Conservation (phyloP, 1,140 invertebrate genomes). For the Grapholita molesta region DNA sequence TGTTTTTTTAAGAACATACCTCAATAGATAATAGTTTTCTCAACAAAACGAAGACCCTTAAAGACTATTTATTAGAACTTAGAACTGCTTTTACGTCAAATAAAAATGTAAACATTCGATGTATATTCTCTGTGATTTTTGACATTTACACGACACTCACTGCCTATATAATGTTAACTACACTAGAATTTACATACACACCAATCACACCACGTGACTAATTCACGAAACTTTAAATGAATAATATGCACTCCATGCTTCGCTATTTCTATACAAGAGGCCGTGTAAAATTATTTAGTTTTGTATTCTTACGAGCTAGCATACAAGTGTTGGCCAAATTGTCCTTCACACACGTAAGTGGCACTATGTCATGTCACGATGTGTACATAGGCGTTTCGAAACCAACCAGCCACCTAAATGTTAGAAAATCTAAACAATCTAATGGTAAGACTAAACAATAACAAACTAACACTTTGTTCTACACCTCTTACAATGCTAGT, state of each 20-base stretch:
- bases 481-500: background rate
- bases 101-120: too few relatives aligned
- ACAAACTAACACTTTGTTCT: constrained; percentile 10
- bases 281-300: background rate
- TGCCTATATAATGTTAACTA: too few relatives aligned
- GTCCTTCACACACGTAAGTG: constrained; percentile 2
- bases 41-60: too few relatives aligned
- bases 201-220: too few relatives aligned
- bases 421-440: constrained; percentile 8
- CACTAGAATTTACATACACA: too few relatives aligned
- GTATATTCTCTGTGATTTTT: too few relatives aligned
- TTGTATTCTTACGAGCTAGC: background rate
- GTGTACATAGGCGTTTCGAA: background rate
- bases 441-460: constrained; percentile 16
- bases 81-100: too few relatives aligned
- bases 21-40: too few relatives aligned
- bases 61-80: too few relatives aligned
- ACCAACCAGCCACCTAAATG: background rate
- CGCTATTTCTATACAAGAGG: background rate
- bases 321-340: background rate
- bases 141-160: too few relatives aligned
- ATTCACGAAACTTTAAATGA: background rate
- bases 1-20: too few relatives aligned
- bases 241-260: background rate
- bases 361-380: background rate